Conservation (phyloP, 2,113 vertebrate genomes). For the Cyprinodon variegatus region DNA sequence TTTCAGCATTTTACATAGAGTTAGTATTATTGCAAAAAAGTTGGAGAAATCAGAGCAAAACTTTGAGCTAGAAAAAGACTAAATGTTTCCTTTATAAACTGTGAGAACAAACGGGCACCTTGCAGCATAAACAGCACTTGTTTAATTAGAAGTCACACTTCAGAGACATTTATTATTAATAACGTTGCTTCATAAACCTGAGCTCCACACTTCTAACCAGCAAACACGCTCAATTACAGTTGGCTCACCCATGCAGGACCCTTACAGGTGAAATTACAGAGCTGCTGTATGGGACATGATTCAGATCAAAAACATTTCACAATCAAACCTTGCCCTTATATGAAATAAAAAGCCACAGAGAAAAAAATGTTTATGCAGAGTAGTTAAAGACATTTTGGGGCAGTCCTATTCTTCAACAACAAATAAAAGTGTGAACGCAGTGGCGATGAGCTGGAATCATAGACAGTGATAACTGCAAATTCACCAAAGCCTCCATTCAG, state of each 20-base stretch:
- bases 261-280: background rate
- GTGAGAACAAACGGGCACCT: background rate
- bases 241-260: background rate
- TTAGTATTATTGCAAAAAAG: background rate
- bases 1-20: background rate
- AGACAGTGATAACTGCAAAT: no score
- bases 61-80: background rate
- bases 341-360: background rate
- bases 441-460: no score
- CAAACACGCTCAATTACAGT: background rate
- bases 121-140: background rate
- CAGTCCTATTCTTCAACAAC: no score
- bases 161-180: background rate
- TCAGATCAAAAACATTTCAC: background rate
- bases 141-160: background rate
- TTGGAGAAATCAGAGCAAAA: background rate
- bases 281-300: background rate
- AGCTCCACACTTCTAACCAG: background rate
- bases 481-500: no score
- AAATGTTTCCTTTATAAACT: background rate
- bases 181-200: background rate
- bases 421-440: no score
- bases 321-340: background rate
- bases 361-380: no score
- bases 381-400: no score